phyloP scores from a whole-genome alignment of 2,888 invertebrate species.

The Ectobius pallidus region DNA sequence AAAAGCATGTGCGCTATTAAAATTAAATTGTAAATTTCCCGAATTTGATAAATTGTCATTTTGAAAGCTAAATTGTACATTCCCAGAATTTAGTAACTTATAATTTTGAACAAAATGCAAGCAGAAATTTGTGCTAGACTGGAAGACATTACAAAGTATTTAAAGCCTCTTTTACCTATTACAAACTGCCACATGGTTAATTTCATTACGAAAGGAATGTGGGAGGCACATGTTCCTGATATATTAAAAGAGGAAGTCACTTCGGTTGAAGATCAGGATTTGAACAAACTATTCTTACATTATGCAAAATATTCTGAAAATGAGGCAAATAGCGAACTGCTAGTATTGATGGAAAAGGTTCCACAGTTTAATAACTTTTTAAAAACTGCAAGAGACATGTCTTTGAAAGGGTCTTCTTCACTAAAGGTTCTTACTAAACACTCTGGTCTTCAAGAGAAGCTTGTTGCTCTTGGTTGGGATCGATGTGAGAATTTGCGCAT shows the following conservation, averaged over 20 bases:
- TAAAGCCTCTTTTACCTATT: constrained; percentile 65
- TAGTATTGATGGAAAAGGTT: neutral
- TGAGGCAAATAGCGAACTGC: neutral
- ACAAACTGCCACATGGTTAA: constrained; percentile 81
- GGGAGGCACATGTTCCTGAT: constrained; percentile 64
- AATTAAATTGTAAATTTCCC: constrained; percentile 63
- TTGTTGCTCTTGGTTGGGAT: neutral
- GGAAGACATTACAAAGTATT: constrained; percentile 60
- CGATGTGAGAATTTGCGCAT: neutral
- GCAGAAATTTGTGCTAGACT: constrained; percentile 47
- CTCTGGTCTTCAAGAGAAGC: neutral
- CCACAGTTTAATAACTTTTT: constrained; percentile 28
- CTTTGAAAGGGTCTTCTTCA: neutral
- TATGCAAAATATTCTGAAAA: neutral
- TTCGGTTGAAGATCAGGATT: constrained; percentile 38
- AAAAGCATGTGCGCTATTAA: constrained; percentile 70
- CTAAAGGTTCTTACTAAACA: neutral
- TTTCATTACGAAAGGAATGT: constrained; percentile 70
- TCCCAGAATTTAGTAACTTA: constrained; percentile 28
- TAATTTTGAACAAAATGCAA: neutral
- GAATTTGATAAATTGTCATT: constrained; percentile 66
- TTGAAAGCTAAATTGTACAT: constrained; percentile 53
- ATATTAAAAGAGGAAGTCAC: constrained; percentile 61
- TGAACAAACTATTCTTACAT: constrained; percentile 12
- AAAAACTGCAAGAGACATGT: constrained; percentile 20